A percentile compares a stretch with the other conserved stretches of the same genome.
Conservation (phyloP, 2,888 invertebrate species). For the Achlya flavicornis region DNA sequence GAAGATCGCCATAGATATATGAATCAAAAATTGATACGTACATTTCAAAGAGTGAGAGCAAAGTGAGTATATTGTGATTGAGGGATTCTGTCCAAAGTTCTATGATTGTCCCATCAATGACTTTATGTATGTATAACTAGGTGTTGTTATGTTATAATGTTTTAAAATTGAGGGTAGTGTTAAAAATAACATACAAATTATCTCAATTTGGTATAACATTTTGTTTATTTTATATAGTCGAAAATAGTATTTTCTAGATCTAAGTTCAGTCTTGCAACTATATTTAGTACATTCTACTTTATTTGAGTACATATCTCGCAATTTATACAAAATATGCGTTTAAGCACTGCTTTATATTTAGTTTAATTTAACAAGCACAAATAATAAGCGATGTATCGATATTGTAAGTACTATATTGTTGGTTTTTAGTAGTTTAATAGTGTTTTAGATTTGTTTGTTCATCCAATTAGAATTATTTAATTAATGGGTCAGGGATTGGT, state of each 20-base stretch:
- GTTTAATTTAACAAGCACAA: constrained; percentile 20
- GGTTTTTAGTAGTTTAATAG: constrained; percentile 55
- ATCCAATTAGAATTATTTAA: constrained; percentile 35
- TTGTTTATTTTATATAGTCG: background rate
- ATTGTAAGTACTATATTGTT: constrained; percentile 39
- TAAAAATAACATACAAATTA: background rate
- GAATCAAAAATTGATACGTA: background rate
- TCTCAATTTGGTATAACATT: background rate
- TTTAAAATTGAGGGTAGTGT: background rate
- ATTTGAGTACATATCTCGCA: too few species aligned
- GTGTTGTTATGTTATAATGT: background rate
- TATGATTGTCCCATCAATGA: background rate
- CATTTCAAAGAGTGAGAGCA: background rate
- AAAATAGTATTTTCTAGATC: background rate
- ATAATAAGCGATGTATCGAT: constrained; percentile 22
- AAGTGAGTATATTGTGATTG: background rate
- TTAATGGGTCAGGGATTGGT: constrained; percentile 31
- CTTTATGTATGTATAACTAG: background rate
- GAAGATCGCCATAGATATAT: background rate
- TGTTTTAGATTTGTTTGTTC: constrained; percentile 38
- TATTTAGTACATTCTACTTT: too few species aligned
- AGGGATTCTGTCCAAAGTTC: background rate
- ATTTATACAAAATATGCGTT: background rate
- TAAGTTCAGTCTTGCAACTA: background rate
- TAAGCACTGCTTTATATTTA: background rate